Base-by-base conservation (phyloP, 2,797 vertebrate species). In the Microcaecilia unicolor region DNA sequence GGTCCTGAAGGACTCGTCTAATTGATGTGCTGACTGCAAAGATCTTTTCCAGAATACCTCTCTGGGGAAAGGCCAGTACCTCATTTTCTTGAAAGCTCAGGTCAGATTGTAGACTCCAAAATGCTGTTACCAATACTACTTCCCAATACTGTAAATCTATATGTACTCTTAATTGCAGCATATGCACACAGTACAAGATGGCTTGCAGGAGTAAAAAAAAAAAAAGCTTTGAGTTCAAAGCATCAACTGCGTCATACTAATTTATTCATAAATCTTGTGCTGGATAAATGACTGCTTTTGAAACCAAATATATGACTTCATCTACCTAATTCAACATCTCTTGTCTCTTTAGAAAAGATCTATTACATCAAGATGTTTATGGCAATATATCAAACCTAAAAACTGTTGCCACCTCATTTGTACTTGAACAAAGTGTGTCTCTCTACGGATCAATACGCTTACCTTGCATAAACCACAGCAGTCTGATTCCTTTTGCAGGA, bases 341-440 rank as follows among this genome's bases (percentile, higher is more conserved):
- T 48, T 7, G 33, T 52, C 37, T 58, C 37, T 33, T 48, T 44
- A 34, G 51, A 51, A 67, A 64, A 64, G 51, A 66, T 56, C 36
- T 59, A 64, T 47, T 38, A 17, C 46, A 58, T 45, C 24, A 61
- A 54, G 59, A 36, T 52, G 60, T 52, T 21, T 51, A 34, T 23
- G 31, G 39, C 53, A 53, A 57, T 61, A 58, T 47, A 64, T 55
- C 31, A 61, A 60, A 70, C 72, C 55, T 43, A 66, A 68, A 53
- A 41, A 66, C 22, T 26, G 34, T n/a, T 30, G 18, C 29, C 48
- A 34, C 41, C 33, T 44, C 40, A 40, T 68, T 64, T n/a, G n/a
- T 59, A 56, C 25, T 45, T 60, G 62, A 70, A 59, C 45, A 54
- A 67, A 61, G 28, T 46, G 22, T 31, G 14, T 45, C 46, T 47